Evolutionary conservation across 2,888 invertebrate species (phyloP).

Genomic region (Sesia apiformis): DNA sequence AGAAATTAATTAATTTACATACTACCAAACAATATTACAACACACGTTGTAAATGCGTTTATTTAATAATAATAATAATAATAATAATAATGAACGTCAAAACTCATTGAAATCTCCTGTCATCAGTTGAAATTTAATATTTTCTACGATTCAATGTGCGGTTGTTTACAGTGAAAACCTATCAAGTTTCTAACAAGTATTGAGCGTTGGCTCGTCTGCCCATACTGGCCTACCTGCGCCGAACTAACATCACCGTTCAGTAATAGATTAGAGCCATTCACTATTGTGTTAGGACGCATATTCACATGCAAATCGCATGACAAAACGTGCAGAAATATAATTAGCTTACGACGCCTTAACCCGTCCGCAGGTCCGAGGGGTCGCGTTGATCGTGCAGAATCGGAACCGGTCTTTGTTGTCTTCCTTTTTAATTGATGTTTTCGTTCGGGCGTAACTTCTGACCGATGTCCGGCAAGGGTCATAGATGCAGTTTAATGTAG

Average conservation of each 20-base stretch:
- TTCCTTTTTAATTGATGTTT: constrained; percentile 67
- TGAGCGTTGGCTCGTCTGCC: constrained; percentile 25
- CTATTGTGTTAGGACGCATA: constrained; percentile 54
- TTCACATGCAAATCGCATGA: constrained; percentile 64
- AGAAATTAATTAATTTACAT: too few species aligned
- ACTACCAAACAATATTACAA: too few species aligned
- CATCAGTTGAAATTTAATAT: constrained; percentile 50
- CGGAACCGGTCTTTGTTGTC: constrained; percentile 57
- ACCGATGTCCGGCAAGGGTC: constrained; percentile 55
- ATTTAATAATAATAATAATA: not conserved
- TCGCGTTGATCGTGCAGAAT: constrained; percentile 43
- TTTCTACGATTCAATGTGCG: constrained; percentile 29
- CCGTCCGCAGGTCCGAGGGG: constrained; percentile 31
- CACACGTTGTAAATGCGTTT: too few species aligned
- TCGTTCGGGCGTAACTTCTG: constrained; percentile 46
- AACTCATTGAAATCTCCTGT: not conserved
- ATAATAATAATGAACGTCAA: not conserved
- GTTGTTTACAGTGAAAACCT: constrained; percentile 59
- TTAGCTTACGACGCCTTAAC: constrained; percentile 54
- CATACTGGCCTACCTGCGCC: constrained; percentile 33
- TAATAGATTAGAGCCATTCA: constrained; percentile 44
- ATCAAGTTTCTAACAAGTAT: constrained; percentile 61
- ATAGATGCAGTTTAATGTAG: constrained; percentile 14
- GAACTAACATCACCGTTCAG: constrained; percentile 25
- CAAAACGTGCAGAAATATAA: constrained; percentile 73